Evolutionary conservation across 2,888 invertebrate species (phyloP), one percentile per base, ranked within the genome.

Genomic region (Schizaphis graminum): DNA sequence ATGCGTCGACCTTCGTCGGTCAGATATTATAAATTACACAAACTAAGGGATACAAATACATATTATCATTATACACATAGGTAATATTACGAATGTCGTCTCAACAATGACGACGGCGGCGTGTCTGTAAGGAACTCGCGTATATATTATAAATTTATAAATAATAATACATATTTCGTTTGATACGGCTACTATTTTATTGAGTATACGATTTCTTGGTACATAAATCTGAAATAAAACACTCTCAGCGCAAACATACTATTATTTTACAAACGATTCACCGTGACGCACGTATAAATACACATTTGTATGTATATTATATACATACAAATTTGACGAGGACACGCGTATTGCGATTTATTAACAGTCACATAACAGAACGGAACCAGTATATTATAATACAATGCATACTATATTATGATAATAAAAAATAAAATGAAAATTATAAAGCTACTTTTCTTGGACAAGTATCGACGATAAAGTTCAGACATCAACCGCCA

Each of bases 141-240:
- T 86, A 26, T 53, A 89, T 56, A 89, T 44, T 13, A 41, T 47
- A 88, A 77, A 77, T 77, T 44, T 13, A 41, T 47, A 88, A 77
- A 77, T 77, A 35, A 77, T 77, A 35, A 16, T 67, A 21, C n/a
- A 24, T 28, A 35, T 56, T 56, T 88, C 21, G 35, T 77, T 35
- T 21, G 77, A 35, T 77, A 77, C 77, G 35, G 77, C 77, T 77
- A 77, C 57, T 92, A 67, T 26, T 91, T 84, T 57, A 77, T 53
- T 44, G 56, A 85, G 85, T 93, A 57, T n/a, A 57, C 84, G 47
- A 90, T 93, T 89, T 89, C 26, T 89, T 84, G 89, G 57, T 13
- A 89, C 57, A 89, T 90, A 93, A 93, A 93, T 93, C 47, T 93
- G 93, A 93, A 93, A 93, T 35, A 35, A 93, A 92, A 92, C 92